A percentile compares a stretch with the other conserved stretches of the same genome.
phyloP scores from a whole-genome alignment of 2,797 vertebrate genomes.

The Sebastes matsubarae region DNA sequence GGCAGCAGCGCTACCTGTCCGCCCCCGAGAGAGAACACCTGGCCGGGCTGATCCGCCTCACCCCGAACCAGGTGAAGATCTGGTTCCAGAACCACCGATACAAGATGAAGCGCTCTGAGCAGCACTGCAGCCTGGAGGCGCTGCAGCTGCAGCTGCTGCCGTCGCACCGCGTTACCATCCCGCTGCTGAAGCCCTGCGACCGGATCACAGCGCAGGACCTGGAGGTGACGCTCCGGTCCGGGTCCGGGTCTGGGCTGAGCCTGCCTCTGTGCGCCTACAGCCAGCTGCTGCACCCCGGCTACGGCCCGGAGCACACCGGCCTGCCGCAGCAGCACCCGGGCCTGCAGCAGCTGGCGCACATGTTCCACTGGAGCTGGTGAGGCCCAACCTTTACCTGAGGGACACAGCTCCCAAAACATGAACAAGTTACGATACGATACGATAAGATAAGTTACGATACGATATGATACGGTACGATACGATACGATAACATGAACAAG shows the following conservation, averaged over 20 bases:
- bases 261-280: slow-evolving; percentile 53
- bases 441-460: too few species aligned
- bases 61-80: slow-evolving; percentile 95
- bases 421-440: background rate
- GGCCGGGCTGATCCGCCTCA: slow-evolving; percentile 90
- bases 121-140: slow-evolving; percentile 82
- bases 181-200: slow-evolving; percentile 88
- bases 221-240: slow-evolving; percentile 85
- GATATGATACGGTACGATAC: too few species aligned
- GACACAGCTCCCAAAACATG: background rate
- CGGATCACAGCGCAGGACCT: slow-evolving; percentile 86
- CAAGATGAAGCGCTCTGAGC: slow-evolving; percentile 92
- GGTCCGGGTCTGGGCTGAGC: slow-evolving; percentile 57
- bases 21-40: slow-evolving; percentile 93
- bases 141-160: slow-evolving; percentile 81
- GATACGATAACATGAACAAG: too few species aligned
- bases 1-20: slow-evolving; percentile 92
- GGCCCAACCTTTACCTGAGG: background rate
- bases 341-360: slow-evolving; percentile 87
- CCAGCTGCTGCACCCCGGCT: slow-evolving; percentile 80
- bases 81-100: slow-evolving; percentile 97
- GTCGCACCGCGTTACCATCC: slow-evolving; percentile 86
- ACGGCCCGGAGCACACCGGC: slow-evolving; percentile 76
- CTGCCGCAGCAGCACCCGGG: slow-evolving; percentile 80
- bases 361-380: slow-evolving; percentile 94